Conservation (phyloP, 2,888 invertebrate genomes). For the Apodemia mormo region DNA sequence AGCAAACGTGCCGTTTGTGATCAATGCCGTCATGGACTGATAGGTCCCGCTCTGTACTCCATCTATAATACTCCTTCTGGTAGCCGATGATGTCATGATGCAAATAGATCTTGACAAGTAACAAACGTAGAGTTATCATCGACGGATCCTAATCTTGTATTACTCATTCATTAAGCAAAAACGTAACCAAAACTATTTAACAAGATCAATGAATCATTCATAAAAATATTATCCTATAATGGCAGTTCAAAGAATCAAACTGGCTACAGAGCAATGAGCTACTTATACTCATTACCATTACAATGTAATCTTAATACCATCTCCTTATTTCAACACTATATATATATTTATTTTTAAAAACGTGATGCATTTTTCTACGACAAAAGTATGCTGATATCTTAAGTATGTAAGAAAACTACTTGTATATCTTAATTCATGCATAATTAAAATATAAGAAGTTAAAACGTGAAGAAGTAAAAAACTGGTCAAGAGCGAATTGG, state of each 20-base stretch:
- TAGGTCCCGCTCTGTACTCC: conserved; percentile 49
- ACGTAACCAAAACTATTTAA: conserved; percentile 21
- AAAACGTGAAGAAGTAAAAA: no score
- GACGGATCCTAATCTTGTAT: conserved; percentile 33
- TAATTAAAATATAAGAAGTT: no score
- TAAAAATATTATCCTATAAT: background rate
- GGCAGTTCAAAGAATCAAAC: background rate
- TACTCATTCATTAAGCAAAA: conserved; percentile 34
- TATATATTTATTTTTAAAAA: no score
- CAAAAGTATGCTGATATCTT: no score
- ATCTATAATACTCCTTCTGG: conserved; percentile 54
- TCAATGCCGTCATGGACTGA: conserved; percentile 61
- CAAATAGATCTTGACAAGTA: conserved; percentile 49
- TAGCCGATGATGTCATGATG: conserved; percentile 68
- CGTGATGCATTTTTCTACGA: no score
- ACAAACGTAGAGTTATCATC: conserved; percentile 43
- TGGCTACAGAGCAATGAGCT: background rate
- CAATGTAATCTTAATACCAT: no score
- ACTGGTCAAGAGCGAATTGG: no score
- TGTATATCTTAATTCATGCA: no score
- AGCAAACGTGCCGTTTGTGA: conserved; percentile 63
- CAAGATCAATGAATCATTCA: conserved; percentile 17
- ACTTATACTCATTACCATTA: background rate
- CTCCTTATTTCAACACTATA: no score
- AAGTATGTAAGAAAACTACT: no score